A percentile compares a stretch with the other conserved stretches of the same genome.
These are phyloP conservation scores for Apteryx mantelli DNA, from an alignment of 2,113 vertebrate genomes.

Conservation along the genomic window DNA sequence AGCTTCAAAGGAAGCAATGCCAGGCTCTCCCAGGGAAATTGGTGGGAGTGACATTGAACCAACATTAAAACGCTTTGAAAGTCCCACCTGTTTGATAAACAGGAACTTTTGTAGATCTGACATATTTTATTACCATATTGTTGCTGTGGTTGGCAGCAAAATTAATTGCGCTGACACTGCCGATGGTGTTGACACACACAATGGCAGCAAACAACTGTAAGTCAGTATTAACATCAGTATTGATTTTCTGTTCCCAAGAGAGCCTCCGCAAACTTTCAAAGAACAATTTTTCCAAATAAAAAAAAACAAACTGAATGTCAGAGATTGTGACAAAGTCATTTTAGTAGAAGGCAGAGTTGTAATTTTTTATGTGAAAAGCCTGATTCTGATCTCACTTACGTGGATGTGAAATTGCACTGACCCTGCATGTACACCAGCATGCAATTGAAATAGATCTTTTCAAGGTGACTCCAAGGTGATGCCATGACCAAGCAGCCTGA, in stretches of 20 bases:
- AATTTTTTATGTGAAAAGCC: not conserved
- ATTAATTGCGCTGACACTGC: slow-evolving; percentile 1
- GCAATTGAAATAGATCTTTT: not conserved
- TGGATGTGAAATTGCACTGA: not conserved
- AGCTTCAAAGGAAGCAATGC: not conserved
- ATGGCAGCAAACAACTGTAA: not conserved
- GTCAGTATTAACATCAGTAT: not conserved
- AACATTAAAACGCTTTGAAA: slow-evolving; percentile 11
- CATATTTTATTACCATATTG: slow-evolving; percentile 1
- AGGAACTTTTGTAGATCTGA: not conserved
- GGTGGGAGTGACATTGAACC: not conserved
- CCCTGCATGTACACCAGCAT: accelerated
- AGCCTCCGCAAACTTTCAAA: slow-evolving; percentile 10
- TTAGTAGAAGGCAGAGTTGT: not conserved
- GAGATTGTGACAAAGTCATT: not conserved
- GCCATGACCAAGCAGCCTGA: not conserved
- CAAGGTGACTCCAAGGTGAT: not conserved
- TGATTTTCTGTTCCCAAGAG: slow-evolving; percentile 2
- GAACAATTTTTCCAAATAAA: not conserved
- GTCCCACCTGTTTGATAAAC: not conserved
- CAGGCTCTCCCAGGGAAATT: not conserved
- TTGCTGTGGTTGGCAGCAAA: slow-evolving; percentile 14
- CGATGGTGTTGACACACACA: not conserved
- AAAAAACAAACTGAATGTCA: not conserved
- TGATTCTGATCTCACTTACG: accelerated